A percentile compares a stretch with the other conserved stretches of the same genome.
Conservation (phyloP, 2,113 vertebrate species). For the Hyperopisus bebe region DNA sequence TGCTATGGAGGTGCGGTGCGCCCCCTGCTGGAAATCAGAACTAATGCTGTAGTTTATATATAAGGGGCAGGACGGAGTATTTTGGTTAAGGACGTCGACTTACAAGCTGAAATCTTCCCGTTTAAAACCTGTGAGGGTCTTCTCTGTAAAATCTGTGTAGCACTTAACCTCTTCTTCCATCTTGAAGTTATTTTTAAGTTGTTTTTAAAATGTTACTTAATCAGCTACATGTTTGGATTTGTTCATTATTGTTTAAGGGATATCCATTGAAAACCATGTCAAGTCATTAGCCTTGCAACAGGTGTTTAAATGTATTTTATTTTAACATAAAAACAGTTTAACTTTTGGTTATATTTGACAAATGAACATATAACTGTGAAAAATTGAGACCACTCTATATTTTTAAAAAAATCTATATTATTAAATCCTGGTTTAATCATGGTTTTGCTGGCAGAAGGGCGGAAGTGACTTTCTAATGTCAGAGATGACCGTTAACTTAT, state of each 20-base stretch:
- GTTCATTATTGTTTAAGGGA: background rate
- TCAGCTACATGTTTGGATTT: background rate
- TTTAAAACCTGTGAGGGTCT: background rate
- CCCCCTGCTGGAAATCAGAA: background rate
- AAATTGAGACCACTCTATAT: too few species aligned
- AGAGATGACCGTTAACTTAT: too few species aligned
- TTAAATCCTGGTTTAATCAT: too few species aligned
- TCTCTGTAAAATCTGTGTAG: background rate
- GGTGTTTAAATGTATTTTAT: background rate
- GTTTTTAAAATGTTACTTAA: background rate
- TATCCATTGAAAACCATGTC: background rate
- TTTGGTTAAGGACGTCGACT: background rate
- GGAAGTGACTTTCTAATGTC: too few species aligned
- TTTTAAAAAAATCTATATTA: too few species aligned
- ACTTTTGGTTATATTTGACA: background rate
- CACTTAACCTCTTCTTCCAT: background rate
- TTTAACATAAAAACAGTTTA: background rate
- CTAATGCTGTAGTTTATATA: background rate
- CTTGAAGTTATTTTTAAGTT: background rate
- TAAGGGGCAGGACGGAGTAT: background rate
- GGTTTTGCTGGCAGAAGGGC: too few species aligned
- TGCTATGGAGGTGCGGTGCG: background rate
- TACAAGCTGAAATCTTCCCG: background rate
- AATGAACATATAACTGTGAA: too few species aligned
- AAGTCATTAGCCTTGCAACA: background rate